Percentiles rank a stretch among this genome's conserved stretches.
These are phyloP conservation scores for Kryphioiulus occultus DNA, from an alignment of 2,888 invertebrate species.

Conservation along the genomic window DNA sequence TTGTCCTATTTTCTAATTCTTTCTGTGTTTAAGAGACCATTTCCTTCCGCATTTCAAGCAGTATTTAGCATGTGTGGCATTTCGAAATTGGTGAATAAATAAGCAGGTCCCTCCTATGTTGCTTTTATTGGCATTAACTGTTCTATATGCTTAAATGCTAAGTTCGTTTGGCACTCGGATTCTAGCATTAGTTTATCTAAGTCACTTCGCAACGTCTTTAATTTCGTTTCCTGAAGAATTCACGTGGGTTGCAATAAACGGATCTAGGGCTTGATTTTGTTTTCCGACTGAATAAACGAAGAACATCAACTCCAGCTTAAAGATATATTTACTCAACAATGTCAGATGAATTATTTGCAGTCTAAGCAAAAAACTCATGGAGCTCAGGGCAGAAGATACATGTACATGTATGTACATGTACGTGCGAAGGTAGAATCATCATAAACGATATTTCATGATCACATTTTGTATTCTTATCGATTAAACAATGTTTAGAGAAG, in stretches of 20 bases:
- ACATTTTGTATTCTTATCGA: background rate
- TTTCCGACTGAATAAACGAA: background rate
- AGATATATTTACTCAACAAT: background rate
- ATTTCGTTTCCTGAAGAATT: background rate
- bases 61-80: background rate
- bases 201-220: background rate
- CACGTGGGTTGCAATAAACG: background rate
- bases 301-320: background rate
- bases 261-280: background rate
- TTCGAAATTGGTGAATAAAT: background rate
- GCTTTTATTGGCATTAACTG: background rate
- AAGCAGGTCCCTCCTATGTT: background rate
- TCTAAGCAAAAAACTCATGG: background rate
- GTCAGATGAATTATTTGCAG: background rate
- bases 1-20: too few species aligned
- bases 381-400: background rate
- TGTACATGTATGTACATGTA: too few species aligned
- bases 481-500: background rate
- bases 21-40: background rate
- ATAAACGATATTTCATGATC: background rate
- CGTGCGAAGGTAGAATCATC: background rate
- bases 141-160: background rate
- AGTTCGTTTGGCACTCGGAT: background rate
- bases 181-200: background rate
- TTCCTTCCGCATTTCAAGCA: background rate